Conservation (phyloP, 1,140 invertebrate species). For the Nasonia giraulti region DNA sequence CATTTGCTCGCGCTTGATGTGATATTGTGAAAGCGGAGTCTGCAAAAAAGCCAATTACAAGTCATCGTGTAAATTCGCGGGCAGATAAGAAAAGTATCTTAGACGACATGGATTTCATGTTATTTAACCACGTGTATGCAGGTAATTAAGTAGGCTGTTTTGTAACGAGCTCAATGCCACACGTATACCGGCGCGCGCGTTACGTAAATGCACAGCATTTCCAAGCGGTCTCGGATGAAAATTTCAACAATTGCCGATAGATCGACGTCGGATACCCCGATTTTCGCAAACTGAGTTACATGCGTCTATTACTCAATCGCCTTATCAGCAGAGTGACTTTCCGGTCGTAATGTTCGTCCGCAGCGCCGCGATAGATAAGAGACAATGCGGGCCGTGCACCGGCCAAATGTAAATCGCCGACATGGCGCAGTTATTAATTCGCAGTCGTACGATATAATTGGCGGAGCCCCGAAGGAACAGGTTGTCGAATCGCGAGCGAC, state of each 20-base stretch:
- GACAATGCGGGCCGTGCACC: too few relatives aligned
- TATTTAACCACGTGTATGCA: background rate
- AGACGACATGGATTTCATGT: conserved; percentile 1
- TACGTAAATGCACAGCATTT: background rate
- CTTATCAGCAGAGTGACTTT: too few relatives aligned
- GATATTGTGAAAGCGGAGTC: conserved; percentile 6
- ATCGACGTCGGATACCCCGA: too few relatives aligned
- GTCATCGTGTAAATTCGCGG: conserved; percentile 55
- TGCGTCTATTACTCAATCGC: too few relatives aligned
- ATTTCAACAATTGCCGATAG: background rate
- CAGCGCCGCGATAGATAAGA: too few relatives aligned
- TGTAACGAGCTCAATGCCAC: background rate
- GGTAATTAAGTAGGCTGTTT: background rate
- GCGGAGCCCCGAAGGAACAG: background rate
- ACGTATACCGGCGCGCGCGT: too few relatives aligned
- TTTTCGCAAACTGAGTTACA: too few relatives aligned
- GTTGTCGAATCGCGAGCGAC: background rate
- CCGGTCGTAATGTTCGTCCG: too few relatives aligned
- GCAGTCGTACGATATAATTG: background rate
- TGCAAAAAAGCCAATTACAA: conserved; percentile 12
- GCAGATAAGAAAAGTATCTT: conserved; percentile 30
- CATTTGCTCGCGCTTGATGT: background rate
- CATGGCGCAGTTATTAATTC: background rate
- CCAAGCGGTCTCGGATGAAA: too few relatives aligned
- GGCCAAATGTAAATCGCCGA: background rate